Base-by-base conservation (phyloP, 2,113 vertebrate genomes). In the Trematomus loennbergii region DNA sequence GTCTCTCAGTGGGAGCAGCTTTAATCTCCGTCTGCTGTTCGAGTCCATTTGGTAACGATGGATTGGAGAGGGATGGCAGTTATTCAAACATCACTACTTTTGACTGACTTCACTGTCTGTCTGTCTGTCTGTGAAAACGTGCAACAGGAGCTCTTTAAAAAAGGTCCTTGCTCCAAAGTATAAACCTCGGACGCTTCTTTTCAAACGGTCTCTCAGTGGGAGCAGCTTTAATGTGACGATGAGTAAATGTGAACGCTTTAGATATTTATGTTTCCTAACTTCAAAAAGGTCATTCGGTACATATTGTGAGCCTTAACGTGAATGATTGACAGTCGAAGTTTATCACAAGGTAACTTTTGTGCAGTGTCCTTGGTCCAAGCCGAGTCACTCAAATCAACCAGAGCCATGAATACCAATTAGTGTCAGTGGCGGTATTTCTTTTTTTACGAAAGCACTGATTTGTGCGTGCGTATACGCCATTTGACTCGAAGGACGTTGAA, bases 101-200 rank as follows among this genome's bases (percentile, higher is more conserved):
- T 86, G 61, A 82, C 43, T 64, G 54, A 87, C 73, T 43, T 86
- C 40, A 68, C 60, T 71, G 61, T 65, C 61, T 60, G 25, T n/a
- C 25, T 2, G 25, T 25, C 25, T 25, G 25, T 25, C 25, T 2
- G 25, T n/a, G 70, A 76, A 82, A 85, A 33, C 67, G 29, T 72
- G 75, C 69, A 33, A 1, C 18, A 62, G 61, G 63, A 61, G 66
- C 61, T 52, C 20, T 43, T 33, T 40, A 40, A 40, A 72, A 72
- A 79, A 77, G 13, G 54, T 71, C 52, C 20, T 53, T n/a, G 11
- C 43, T 61, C 16, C 46, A 71, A 66, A 54, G 75, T 1, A 64
- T 15, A 79, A 60, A 68, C 3, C 0, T 46, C 2, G 1, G 16
- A 71, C 40, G 18, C 58, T 57, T 50, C 72, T 49, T 29, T 61